Conservation (phyloP, 2,888 invertebrate genomes). For the Drosophila villosipedis region DNA sequence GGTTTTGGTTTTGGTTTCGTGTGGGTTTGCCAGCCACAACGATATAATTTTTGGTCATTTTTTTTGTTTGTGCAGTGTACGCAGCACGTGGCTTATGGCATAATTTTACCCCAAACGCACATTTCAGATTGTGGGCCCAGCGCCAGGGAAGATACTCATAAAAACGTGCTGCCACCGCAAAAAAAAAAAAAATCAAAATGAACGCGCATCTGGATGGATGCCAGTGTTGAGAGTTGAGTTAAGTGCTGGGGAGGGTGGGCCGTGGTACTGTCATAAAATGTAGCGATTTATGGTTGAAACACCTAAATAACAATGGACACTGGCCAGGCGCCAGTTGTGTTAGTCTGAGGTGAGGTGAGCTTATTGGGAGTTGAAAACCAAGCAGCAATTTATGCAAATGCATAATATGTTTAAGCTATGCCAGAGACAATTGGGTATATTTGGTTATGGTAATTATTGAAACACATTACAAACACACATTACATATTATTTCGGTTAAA, state of each 20-base stretch:
- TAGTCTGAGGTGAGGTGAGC: neutral
- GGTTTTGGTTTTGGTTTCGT: slow-evolving; percentile 34
- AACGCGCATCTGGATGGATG: slow-evolving; percentile 38
- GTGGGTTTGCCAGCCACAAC: slow-evolving; percentile 43
- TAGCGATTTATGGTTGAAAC: slow-evolving; percentile 52
- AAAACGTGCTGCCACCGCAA: slow-evolving; percentile 60
- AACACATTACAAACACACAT: neutral
- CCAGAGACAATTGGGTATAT: neutral
- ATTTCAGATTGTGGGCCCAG: slow-evolving; percentile 60
- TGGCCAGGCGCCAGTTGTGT: slow-evolving; percentile 33
- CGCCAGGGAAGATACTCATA: slow-evolving; percentile 65
- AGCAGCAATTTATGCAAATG: neutral
- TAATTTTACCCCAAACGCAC: slow-evolving; percentile 79
- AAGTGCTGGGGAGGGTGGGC: neutral
- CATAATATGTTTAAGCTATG: neutral
- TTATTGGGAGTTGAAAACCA: neutral
- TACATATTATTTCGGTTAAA: neutral
- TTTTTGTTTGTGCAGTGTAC: slow-evolving; percentile 31
- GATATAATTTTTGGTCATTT: slow-evolving; percentile 47
- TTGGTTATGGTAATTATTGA: neutral
- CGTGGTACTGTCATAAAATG: slow-evolving; percentile 40
- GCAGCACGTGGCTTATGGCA: slow-evolving; percentile 74
- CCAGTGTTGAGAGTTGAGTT: slow-evolving; percentile 19
- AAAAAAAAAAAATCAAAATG: slow-evolving; percentile 15
- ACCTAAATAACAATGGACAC: slow-evolving; percentile 38